Evolutionary conservation across 64 coral and sea anemone genomes (phyloP).

Genomic region (Orbicella faveolata): DNA sequence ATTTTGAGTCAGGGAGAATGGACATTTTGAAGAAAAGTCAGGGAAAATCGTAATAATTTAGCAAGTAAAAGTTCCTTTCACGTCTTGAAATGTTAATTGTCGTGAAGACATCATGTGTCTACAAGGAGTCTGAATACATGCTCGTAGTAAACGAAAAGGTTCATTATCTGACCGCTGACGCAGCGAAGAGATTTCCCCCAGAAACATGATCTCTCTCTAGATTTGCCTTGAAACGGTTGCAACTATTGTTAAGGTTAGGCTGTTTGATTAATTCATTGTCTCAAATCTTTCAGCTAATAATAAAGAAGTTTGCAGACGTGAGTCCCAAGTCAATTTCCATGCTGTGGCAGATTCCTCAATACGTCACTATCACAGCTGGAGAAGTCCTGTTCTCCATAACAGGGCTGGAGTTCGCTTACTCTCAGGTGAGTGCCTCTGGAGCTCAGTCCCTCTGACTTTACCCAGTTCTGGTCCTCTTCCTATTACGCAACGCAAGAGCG

Average conservation of each 20-base stretch:
- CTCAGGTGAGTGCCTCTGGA: conserved; percentile 58
- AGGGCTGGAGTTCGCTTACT: conserved; percentile 95
- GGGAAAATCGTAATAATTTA: no score
- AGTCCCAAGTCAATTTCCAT: conserved; percentile 77
- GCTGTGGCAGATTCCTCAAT: conserved; percentile 99
- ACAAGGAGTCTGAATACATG: no score
- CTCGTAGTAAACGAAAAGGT: no score
- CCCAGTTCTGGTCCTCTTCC: background rate
- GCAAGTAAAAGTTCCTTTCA: no score
- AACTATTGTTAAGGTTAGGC: no score
- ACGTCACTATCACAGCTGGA: conserved; percentile 81
- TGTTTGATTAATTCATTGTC: background rate
- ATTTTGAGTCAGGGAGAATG: no score
- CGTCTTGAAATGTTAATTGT: no score
- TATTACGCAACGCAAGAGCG: background rate
- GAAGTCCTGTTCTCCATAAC: conserved; percentile 97
- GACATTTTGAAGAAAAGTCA: no score
- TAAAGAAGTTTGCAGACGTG: conserved; percentile 71
- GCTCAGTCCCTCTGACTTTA: background rate
- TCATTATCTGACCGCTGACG: no score
- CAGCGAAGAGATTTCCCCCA: no score
- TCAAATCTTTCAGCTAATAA: conserved; percentile 44
- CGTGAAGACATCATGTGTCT: background rate
- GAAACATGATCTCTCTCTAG: no score
- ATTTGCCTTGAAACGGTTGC: no score